phyloP scores from a whole-genome alignment of 2,888 invertebrate genomes.

The Microctonus hyperodae region DNA sequence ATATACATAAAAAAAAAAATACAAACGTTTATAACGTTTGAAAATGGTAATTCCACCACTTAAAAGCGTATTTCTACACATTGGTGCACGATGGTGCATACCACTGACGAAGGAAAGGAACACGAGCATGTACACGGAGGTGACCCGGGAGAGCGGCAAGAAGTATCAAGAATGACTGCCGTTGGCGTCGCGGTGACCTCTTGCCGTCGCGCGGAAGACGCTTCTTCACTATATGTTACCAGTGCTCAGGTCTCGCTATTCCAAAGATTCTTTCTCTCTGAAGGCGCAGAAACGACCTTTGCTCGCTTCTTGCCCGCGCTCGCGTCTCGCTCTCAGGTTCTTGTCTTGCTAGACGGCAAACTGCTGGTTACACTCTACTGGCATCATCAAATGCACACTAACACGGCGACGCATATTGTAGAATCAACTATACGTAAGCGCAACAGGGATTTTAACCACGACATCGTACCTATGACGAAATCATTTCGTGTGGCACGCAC shows the following conservation, averaged over 20 bases:
- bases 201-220: slow-evolving; percentile 41
- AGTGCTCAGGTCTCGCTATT: slow-evolving; percentile 1
- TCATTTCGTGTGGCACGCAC: slow-evolving; percentile 40
- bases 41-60: not conserved
- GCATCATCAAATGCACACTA: not conserved
- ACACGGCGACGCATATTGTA: slow-evolving; percentile 19
- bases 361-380: slow-evolving; percentile 10
- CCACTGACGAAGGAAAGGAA: slow-evolving; percentile 16
- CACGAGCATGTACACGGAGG: slow-evolving; percentile 24
- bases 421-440: not conserved
- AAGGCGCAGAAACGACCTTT: slow-evolving; percentile 39
- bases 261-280: slow-evolving; percentile 26
- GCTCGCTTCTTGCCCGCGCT: slow-evolving; percentile 38
- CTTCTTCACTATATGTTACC: slow-evolving; percentile 30
- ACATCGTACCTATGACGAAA: slow-evolving; percentile 39
- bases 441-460: slow-evolving; percentile 38
- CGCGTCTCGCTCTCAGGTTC: slow-evolving; percentile 3
- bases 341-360: slow-evolving; percentile 14
- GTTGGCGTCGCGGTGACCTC: slow-evolving; percentile 39
- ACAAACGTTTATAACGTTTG: not conserved
- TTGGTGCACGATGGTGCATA: not conserved
- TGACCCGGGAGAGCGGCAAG: slow-evolving; percentile 27
- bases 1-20: not conserved
- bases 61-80: slow-evolving; percentile 15
- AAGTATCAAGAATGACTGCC: slow-evolving; percentile 33